These are phyloP conservation scores for Mongoloraphidia duomilia DNA, from an alignment of 2,888 invertebrate species.

Conservation along the genomic window DNA sequence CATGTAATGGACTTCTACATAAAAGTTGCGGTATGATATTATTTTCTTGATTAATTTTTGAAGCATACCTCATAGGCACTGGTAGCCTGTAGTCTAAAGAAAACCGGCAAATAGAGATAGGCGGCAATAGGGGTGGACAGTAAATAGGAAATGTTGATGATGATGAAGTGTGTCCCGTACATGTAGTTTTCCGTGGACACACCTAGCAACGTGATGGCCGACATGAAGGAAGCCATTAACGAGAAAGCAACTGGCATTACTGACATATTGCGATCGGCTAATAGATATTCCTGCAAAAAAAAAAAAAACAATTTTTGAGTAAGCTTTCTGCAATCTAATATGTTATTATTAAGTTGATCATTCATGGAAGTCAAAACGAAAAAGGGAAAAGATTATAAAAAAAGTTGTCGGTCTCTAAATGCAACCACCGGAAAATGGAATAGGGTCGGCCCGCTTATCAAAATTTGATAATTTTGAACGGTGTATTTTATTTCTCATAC, in stretches of 20 bases:
- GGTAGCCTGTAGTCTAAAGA: constrained; percentile 67
- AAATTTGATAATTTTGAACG: too few relatives aligned
- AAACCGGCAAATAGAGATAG: constrained; percentile 69
- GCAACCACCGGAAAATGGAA: too few relatives aligned
- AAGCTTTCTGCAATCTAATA: too few relatives aligned
- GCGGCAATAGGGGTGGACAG: constrained; percentile 65
- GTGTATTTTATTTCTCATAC: too few relatives aligned
- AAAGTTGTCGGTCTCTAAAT: too few relatives aligned
- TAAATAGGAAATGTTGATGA: constrained; percentile 62
- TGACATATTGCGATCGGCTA: constrained; percentile 70
- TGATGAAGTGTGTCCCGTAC: constrained; percentile 64
- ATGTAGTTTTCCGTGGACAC: constrained; percentile 78
- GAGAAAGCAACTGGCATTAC: constrained; percentile 73
- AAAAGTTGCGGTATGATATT: background rate
- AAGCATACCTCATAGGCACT: constrained; percentile 67
- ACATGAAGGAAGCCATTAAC: constrained; percentile 89
- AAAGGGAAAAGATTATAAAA: too few relatives aligned
- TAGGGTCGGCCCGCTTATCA: too few relatives aligned
- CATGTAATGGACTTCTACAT: too few relatives aligned
- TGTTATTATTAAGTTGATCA: too few relatives aligned
- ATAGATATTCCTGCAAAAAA: constrained; percentile 57
- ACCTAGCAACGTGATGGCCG: constrained; percentile 77
- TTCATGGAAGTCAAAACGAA: too few relatives aligned
- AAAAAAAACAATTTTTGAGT: constrained; percentile 15
- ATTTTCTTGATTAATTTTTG: background rate